A percentile compares a stretch with the other conserved stretches of the same genome.
Evolutionary conservation across 2,797 vertebrate species (phyloP).

Genomic region (Pseudochirops corinnae): DNA sequence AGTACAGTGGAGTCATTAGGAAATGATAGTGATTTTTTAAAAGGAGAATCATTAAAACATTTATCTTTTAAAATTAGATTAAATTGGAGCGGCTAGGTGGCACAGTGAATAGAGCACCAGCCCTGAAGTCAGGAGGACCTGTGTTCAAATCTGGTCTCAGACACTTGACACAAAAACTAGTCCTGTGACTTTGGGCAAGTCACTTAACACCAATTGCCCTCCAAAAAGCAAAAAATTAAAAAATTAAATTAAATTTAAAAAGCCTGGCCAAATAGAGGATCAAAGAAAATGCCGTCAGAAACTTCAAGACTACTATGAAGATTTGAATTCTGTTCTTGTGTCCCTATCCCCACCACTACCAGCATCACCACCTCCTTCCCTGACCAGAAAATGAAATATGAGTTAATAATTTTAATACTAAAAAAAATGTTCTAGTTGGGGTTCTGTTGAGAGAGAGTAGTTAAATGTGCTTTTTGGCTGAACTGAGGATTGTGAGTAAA

Average conservation of each 20-base stretch:
- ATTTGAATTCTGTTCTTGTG: not conserved
- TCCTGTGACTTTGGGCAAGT: too few relatives aligned
- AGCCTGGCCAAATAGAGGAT: not conserved
- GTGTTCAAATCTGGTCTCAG: too few relatives aligned
- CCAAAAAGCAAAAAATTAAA: too few relatives aligned
- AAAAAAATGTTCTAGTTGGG: not conserved
- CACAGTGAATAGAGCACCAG: too few relatives aligned
- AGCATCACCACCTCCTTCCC: not conserved
- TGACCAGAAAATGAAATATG: not conserved
- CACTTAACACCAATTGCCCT: too few relatives aligned
- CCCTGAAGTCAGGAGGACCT: too few relatives aligned
- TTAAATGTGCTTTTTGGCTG: not conserved
- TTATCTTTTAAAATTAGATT: not conserved
- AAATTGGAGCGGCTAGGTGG: not conserved
- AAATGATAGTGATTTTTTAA: not conserved
- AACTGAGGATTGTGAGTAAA: not conserved
- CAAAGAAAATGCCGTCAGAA: not conserved
- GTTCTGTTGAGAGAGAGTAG: not conserved
- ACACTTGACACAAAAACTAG: too few relatives aligned
- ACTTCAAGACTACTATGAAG: not conserved
- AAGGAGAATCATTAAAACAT: not conserved
- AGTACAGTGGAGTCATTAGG: not conserved
- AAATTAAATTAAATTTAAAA: not conserved
- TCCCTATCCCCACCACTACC: not conserved
- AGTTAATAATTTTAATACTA: not conserved